These are phyloP conservation scores for Aricia agestis DNA, from an alignment of 1,140 invertebrate species.

Conservation along the genomic window DNA sequence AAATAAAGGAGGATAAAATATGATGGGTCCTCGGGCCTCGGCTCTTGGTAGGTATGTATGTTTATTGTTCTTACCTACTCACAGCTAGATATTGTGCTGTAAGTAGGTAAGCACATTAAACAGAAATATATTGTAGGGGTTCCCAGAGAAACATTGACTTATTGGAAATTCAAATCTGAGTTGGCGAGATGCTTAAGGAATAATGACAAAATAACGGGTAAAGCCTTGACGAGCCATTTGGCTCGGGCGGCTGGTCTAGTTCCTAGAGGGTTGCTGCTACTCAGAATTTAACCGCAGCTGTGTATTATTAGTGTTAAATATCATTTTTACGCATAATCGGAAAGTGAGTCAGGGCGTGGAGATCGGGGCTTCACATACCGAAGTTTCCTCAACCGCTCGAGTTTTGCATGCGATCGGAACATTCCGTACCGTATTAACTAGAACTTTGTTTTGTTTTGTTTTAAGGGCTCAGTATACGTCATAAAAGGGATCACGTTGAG, in stretches of 20 bases:
- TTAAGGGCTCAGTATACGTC: not conserved
- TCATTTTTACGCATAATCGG: slow-evolving; percentile 27
- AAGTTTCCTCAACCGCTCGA: not conserved
- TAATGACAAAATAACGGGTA: slow-evolving; percentile 41
- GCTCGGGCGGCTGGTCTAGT: slow-evolving; percentile 31
- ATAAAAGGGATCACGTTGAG: not conserved
- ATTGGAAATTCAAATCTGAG: slow-evolving; percentile 39
- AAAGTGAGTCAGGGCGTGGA: slow-evolving; percentile 30
- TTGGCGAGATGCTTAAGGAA: slow-evolving; percentile 37
- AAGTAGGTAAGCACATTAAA: not conserved
- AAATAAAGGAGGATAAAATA: too few relatives aligned
- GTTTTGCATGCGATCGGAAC: not conserved
- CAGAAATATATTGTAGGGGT: slow-evolving; percentile 14
- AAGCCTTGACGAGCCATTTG: slow-evolving; percentile 36
- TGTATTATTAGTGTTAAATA: slow-evolving; percentile 23
- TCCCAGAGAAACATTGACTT: slow-evolving; percentile 25
- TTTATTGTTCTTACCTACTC: too few relatives aligned
- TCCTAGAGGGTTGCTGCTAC: slow-evolving; percentile 30
- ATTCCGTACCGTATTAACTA: not conserved
- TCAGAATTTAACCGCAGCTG: slow-evolving; percentile 25
- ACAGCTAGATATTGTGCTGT: not conserved
- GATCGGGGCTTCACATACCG: slow-evolving; percentile 20
- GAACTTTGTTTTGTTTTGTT: not conserved
- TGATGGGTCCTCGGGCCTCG: too few relatives aligned
- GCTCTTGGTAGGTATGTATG: too few relatives aligned